Base-by-base conservation (phyloP, 2,797 vertebrate genomes). In the Pachyuromys duprasi region DNA sequence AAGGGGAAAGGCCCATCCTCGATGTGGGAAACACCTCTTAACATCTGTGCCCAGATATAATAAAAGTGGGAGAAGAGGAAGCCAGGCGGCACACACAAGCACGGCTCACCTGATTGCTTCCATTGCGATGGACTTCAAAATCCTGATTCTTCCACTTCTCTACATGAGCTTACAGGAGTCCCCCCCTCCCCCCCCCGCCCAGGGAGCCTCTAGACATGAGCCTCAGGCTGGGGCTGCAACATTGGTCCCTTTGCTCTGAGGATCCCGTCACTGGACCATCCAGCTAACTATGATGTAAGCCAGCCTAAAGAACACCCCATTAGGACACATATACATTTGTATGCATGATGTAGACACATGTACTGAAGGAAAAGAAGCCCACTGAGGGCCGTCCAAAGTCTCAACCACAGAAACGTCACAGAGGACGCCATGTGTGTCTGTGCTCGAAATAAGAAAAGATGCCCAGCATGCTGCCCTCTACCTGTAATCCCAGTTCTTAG, bases 341-440 rank as follows among this genome's bases (percentile, higher is more conserved):
- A 18, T 18, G 13, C 55, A 57, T n/a, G n/a, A n/a, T 49, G 49
- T 49, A 11, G 49, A 49, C 49, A 49, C 49, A 49, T 49, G 9
- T 49, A 33, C 8, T 5, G n/a, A 22, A 22, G 36, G 36, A 31
- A 12, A 17, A 53, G 20, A 74, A 45, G 31, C 31, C 0, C 36
- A 11, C 9, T 22, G 8, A 42, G 42, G 8, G n/a, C 0, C 5
- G 63, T 22, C 3, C 6, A 31, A 13, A 11, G 0, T 15, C 70
- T 3, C 11, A 53, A 15, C 1, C 2, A 31, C 20, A 33, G 13
- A 53, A 67, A 36, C 12, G 2, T 28, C 45, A 18, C 3, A 33
- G 18, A 28, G 1, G 13, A 24, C 7, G 20, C 72, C 0, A 2
- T 8, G 5, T 4, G 1, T 3, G 0, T 22, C 62, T 90, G 13